Conservation (phyloP, 2,113 vertebrate species). For the Nematolebias whitei region DNA sequence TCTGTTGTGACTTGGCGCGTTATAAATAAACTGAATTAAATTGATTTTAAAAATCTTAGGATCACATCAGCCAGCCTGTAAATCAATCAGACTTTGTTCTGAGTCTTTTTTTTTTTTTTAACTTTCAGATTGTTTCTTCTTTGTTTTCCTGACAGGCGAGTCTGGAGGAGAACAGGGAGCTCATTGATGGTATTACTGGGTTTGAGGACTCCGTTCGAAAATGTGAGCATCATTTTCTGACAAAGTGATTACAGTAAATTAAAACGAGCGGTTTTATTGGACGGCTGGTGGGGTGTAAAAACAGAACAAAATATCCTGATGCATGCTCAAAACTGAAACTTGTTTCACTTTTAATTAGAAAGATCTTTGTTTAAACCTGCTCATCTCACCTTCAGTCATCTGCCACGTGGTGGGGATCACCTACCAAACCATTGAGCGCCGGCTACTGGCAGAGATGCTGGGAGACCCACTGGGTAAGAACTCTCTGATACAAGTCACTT, state of each 20-base stretch:
- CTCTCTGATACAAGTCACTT: background rate
- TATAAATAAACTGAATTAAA: too few species aligned
- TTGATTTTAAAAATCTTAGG: too few species aligned
- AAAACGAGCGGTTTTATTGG: too few species aligned
- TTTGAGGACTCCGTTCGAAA: constrained; percentile 94
- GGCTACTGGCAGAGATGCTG: constrained; percentile 90
- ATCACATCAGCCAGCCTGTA: too few species aligned
- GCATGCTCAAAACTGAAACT: too few species aligned
- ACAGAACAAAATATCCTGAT: too few species aligned
- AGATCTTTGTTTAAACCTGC: background rate
- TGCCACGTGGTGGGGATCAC: constrained; percentile 95
- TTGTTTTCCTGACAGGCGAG: constrained; percentile 77
- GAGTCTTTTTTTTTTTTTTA: background rate
- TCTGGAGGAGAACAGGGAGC: constrained; percentile 88
- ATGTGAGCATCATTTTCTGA: constrained; percentile 78
- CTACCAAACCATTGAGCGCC: constrained; percentile 91
- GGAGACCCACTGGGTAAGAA: constrained; percentile 88
- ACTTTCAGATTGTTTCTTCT: background rate
- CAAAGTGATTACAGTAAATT: background rate
- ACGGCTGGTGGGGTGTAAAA: too few species aligned
- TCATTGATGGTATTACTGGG: constrained; percentile 88
- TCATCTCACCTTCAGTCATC: constrained; percentile 80
- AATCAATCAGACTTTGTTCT: too few species aligned
- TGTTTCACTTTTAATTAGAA: too few species aligned
- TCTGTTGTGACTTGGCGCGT: too few species aligned